Evolutionary conservation across 2,113 vertebrate genomes (phyloP).

Genomic region (Paraplagusia blochii): DNA sequence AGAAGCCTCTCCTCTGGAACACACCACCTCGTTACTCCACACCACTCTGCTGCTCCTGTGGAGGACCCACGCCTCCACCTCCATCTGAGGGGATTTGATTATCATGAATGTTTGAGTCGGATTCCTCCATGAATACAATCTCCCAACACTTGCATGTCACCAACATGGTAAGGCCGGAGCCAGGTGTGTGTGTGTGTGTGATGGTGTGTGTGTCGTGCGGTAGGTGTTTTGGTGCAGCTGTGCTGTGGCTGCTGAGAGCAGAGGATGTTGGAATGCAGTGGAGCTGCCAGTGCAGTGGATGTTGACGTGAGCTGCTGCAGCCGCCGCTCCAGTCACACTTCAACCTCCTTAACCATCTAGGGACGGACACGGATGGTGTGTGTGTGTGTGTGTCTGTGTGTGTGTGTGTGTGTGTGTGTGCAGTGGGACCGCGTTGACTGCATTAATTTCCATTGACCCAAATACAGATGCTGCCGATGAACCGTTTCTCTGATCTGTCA

Average conservation of each 20-base stretch:
- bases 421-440: constrained; percentile 41
- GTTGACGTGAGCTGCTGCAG: constrained; percentile 69
- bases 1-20: constrained; percentile 66
- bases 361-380: constrained; percentile 10
- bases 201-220: constrained; percentile 35
- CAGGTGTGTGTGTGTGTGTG: constrained; percentile 19
- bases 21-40: constrained; percentile 49
- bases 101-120: constrained; percentile 66
- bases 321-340: constrained; percentile 48
- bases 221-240: constrained; percentile 66
- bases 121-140: constrained; percentile 73
- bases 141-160: constrained; percentile 67
- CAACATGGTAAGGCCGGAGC: constrained; percentile 71
- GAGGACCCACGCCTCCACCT: constrained; percentile 25
- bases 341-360: neutral
- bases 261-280: constrained; percentile 73
- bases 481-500: too few species aligned
- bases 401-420: too few species aligned
- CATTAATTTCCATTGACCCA: constrained; percentile 70
- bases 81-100: constrained; percentile 54
- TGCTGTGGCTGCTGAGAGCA: constrained; percentile 58
- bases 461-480: constrained; percentile 53
- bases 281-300: constrained; percentile 69
- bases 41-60: constrained; percentile 21
- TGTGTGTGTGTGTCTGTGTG: neutral